These are phyloP conservation scores for Catocala fraxini DNA, from an alignment of 2,888 invertebrate species.

Conservation along the genomic window DNA sequence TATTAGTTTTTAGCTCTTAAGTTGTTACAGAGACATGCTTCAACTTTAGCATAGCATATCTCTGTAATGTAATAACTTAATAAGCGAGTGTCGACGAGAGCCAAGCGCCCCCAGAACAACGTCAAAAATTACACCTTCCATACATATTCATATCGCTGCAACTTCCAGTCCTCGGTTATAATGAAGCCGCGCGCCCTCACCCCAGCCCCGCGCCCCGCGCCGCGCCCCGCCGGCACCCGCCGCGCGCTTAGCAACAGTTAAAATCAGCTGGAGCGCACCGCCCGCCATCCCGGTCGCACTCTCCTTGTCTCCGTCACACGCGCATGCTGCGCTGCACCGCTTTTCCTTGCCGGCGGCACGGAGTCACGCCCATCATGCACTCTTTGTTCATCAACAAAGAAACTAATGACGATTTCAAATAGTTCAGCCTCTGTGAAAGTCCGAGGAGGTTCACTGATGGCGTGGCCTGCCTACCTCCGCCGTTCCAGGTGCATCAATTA, in stretches of 20 bases:
- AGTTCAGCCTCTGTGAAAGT: not conserved
- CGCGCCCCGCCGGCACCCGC: slow-evolving; percentile 3
- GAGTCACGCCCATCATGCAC: slow-evolving; percentile 12
- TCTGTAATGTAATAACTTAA: no score
- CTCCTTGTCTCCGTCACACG: not conserved
- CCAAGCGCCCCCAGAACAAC: not conserved
- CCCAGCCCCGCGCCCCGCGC: no score
- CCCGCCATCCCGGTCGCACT: no score
- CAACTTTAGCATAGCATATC: no score
- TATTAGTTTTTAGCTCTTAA: no score
- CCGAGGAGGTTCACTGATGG: no score
- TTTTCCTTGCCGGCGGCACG: not conserved
- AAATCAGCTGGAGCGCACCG: slow-evolving; percentile 43
- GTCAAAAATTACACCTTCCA: slow-evolving; percentile 12
- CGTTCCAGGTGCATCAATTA: no score
- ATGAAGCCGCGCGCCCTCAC: slow-evolving; percentile 19
- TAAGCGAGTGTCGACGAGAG: no score
- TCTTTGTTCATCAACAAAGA: slow-evolving; percentile 9
- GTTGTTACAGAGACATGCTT: no score
- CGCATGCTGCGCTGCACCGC: not conserved
- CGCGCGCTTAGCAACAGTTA: slow-evolving; percentile 42
- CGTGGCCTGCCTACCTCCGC: no score
- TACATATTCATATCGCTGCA: slow-evolving; percentile 14
- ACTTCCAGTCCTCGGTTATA: slow-evolving; percentile 24
- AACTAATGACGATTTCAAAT: not conserved